phyloP scores from a whole-genome alignment of 2,888 invertebrate species.

The Abscondita cerata region DNA sequence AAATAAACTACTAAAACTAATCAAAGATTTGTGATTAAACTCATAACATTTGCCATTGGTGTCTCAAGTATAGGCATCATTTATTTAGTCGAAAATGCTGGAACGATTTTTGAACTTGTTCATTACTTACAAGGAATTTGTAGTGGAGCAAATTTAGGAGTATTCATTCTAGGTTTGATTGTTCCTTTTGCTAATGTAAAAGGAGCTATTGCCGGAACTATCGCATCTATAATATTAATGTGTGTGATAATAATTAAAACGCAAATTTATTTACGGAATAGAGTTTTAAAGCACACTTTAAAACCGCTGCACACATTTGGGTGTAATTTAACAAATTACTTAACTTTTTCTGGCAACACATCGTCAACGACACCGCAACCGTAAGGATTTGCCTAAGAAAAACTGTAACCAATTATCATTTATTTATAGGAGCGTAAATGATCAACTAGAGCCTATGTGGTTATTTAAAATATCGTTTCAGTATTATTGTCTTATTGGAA shows the following conservation, averaged over 20 bases:
- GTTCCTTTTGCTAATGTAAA: slow-evolving; percentile 68
- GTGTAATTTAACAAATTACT: slow-evolving; percentile 24
- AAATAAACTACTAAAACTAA: slow-evolving; percentile 59
- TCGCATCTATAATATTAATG: slow-evolving; percentile 61
- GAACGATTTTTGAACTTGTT: slow-evolving; percentile 70
- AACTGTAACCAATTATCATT: too few species aligned
- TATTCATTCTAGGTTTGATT: slow-evolving; percentile 71
- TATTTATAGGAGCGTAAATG: too few species aligned
- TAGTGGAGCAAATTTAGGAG: slow-evolving; percentile 69
- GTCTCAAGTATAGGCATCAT: slow-evolving; percentile 61
- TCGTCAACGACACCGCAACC: too few species aligned
- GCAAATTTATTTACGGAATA: slow-evolving; percentile 46
- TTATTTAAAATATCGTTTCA: not conserved
- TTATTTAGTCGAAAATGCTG: slow-evolving; percentile 67
- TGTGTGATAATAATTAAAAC: slow-evolving; percentile 64
- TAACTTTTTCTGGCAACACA: too few species aligned
- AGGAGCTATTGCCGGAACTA: slow-evolving; percentile 65
- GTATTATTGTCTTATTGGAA: not conserved
- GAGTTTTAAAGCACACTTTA: slow-evolving; percentile 17
- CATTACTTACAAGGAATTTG: slow-evolving; percentile 68
- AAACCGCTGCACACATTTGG: slow-evolving; percentile 30
- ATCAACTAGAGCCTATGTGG: not conserved
- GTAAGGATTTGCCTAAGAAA: too few species aligned
- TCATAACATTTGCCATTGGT: slow-evolving; percentile 61
- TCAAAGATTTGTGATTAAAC: slow-evolving; percentile 67